Conservation (phyloP, 2,113 vertebrate species). For the Furnarius figulus region DNA sequence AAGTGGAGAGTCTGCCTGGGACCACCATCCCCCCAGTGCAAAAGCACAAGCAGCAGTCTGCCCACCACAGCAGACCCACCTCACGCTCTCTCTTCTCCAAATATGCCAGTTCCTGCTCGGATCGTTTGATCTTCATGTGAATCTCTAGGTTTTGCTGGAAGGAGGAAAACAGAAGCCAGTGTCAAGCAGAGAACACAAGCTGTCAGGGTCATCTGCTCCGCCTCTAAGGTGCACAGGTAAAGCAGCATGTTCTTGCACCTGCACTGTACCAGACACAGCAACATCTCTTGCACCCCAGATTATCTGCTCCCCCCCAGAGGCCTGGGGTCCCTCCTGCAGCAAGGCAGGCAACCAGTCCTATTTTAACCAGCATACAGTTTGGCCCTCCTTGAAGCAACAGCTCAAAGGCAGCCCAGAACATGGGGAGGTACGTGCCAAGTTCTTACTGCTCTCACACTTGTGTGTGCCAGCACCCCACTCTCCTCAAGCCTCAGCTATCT, state of each 20-base stretch:
- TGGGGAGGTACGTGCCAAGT: neutral
- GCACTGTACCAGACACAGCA: neutral
- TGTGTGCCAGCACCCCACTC: constrained; percentile 1
- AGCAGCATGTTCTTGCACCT: neutral
- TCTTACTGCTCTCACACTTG: neutral
- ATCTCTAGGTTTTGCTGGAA: constrained; percentile 97
- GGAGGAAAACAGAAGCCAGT: constrained; percentile 11
- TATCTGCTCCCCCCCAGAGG: neutral
- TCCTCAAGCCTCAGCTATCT: neutral
- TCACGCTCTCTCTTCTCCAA: constrained; percentile 92
- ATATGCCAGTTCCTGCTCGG: constrained; percentile 92
- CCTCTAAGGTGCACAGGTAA: neutral
- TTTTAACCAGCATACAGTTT: neutral
- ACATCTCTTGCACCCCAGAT: neutral
- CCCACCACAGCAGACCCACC: constrained; percentile 45
- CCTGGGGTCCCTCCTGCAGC: neutral
- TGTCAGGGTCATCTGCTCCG: neutral
- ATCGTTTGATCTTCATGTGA: constrained; percentile 92
- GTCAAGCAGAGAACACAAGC: neutral
- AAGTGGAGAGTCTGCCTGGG: neutral
- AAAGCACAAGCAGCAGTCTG: neutral
- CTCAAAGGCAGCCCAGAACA: neutral
- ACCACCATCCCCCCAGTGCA: neutral
- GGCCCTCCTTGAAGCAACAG: neutral
- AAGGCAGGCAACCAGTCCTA: neutral